Evolutionary conservation across 2,888 invertebrate genomes (phyloP), one percentile per base, ranked within the genome.

Genomic region (Dione vanillae): DNA sequence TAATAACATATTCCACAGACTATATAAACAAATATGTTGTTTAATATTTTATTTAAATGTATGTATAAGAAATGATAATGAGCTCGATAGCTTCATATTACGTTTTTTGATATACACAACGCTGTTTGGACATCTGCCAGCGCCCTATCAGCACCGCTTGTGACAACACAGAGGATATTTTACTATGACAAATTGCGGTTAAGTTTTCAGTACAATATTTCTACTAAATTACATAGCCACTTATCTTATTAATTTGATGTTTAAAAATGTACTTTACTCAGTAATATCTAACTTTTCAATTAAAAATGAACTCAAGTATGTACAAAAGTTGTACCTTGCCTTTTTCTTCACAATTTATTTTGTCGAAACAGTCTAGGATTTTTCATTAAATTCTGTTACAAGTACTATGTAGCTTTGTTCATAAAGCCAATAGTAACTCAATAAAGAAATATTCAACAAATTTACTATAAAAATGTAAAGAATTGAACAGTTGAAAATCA

Each of bases 51-150:
- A 43, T 59, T 41, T 20, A 41, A 20, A 41, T 45, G n/a, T 20
- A 41, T 45, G n/a, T 20, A 61, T 10, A 61, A 61, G 10, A 45
- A 27, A 27, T 61, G 45, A n/a, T 45, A 59, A 59, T 59, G n/a
- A 43, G 27, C 43, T 43, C 43, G 20, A 43, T 41, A 19, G 16
- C 19, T 14, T 20, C 47, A 47, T 41, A 59, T 59, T 43, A 43
- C 14, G 27, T 56, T 69, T 73, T 67, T 74, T 71, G 59, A 62
- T 69, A 62, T 73, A 69, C 64, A 65, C 16, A 40, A 59, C 65
- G 58, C 68, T 68, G 66, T 62, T 75, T 75, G 74, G 73, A 65
- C 40, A 20, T 35, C 11, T 19, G 73, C 74, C 74, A 75, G 62
- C 67, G 58, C 49, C n/a, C 67, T 71, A 71, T 68, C 71, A 68